These are phyloP conservation scores for Lasioglossum lativentre DNA, from an alignment of 2,888 invertebrate genomes.

Conservation along the genomic window DNA sequence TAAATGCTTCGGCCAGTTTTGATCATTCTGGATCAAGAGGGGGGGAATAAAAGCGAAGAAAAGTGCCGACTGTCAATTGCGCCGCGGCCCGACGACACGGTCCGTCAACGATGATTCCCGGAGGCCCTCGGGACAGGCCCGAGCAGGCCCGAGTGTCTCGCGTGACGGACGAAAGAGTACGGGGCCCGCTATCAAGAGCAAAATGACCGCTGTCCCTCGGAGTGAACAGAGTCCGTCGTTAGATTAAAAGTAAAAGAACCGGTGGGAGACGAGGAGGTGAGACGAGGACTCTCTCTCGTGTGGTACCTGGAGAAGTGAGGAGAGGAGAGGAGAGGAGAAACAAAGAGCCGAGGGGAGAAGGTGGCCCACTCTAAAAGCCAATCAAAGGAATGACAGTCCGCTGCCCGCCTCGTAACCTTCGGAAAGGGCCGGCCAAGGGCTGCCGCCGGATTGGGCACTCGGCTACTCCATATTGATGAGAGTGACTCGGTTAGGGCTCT, in stretches of 20 bases:
- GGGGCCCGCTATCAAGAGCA: constrained; percentile 45
- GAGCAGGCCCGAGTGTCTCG: constrained; percentile 19
- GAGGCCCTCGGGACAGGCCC: not conserved
- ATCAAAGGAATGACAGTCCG: constrained; percentile 84
- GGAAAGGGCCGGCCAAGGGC: constrained; percentile 81
- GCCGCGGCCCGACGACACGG: not conserved
- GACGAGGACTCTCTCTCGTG: constrained; percentile 29
- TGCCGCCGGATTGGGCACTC: constrained; percentile 80
- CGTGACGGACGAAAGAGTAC: constrained; percentile 56
- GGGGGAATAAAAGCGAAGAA: not conserved
- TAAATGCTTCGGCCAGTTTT: not conserved
- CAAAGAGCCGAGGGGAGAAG: constrained; percentile 71
- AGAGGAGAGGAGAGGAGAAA: constrained; percentile 57
- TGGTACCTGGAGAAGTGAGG: not conserved
- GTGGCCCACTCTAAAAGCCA: constrained; percentile 82
- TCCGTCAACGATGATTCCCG: not conserved
- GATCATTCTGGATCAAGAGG: not conserved
- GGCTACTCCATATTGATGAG: constrained; percentile 84
- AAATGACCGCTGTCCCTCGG: constrained; percentile 63
- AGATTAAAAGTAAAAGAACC: constrained; percentile 71
- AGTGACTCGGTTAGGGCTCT: constrained; percentile 66
- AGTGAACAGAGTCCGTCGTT: constrained; percentile 58
- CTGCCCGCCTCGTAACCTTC: constrained; percentile 82
- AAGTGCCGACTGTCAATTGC: not conserved
- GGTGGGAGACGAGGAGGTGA: constrained; percentile 33